These are phyloP conservation scores for Tauraco hartlaubi DNA, from an alignment of 2,797 vertebrate genomes.

Conservation along the genomic window DNA sequence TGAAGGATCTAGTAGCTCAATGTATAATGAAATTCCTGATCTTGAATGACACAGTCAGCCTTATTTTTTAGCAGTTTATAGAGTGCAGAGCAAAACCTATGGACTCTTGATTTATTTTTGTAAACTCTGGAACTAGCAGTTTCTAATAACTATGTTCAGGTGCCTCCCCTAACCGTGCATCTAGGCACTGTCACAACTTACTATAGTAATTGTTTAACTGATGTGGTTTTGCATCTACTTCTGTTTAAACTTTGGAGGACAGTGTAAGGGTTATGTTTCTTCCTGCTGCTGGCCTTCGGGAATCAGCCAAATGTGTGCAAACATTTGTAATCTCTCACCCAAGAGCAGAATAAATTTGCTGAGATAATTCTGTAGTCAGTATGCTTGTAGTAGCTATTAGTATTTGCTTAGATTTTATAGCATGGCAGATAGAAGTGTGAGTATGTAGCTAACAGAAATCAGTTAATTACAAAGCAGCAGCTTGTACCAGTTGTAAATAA, in stretches of 20 bases:
- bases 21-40: not conserved
- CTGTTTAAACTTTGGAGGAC: not conserved
- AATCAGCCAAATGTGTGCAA: conserved; percentile 34
- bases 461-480: conserved; percentile 19
- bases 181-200: not conserved
- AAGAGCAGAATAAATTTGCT: conserved; percentile 36
- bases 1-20: not conserved
- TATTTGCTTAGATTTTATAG: conserved; percentile 38
- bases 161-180: not conserved
- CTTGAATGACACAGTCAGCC: not conserved
- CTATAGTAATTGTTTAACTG: not conserved
- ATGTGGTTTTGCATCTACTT: not conserved
- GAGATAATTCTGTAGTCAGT: conserved; percentile 7
- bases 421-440: not conserved
- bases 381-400: conserved; percentile 3
- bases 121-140: not conserved
- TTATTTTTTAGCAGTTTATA: not conserved
- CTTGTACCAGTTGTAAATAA: not conserved
- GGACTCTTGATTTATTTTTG: not conserved
- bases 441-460: not conserved
- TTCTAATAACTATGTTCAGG: not conserved
- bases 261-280: not conserved
- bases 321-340: conserved; percentile 4
- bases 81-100: not conserved
- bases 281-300: not conserved